Percentiles rank a stretch among this genome's conserved stretches.
Conservation (phyloP, 1,140 invertebrate species). For the Formica exsecta region DNA sequence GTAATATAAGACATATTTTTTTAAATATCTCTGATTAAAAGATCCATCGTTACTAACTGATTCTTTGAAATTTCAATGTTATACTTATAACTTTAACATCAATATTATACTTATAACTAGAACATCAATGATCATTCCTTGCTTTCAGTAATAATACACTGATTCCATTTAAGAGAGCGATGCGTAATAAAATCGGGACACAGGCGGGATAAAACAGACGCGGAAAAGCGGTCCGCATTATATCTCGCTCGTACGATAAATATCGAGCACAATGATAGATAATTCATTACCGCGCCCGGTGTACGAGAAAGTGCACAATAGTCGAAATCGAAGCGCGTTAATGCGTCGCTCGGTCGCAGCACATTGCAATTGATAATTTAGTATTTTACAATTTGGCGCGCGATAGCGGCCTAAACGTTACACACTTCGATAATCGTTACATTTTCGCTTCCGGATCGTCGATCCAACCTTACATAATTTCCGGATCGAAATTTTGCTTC, state of each 20-base stretch:
- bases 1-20: too few relatives aligned
- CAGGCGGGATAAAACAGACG: not conserved
- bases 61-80: too few relatives aligned
- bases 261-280: constrained; percentile 43
- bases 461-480: not conserved
- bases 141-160: not conserved
- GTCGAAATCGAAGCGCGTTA: constrained; percentile 56
- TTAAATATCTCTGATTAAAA: too few relatives aligned
- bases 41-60: too few relatives aligned
- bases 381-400: constrained; percentile 48
- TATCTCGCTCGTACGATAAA: constrained; percentile 26
- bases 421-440: constrained; percentile 44
- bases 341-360: constrained; percentile 25
- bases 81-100: too few relatives aligned
- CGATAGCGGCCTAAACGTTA: constrained; percentile 41
- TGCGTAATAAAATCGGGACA: not conserved
- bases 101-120: too few relatives aligned
- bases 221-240: constrained; percentile 8
- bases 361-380: constrained; percentile 58
- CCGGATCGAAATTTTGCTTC: too few relatives aligned
- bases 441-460: constrained; percentile 42
- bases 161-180: too few relatives aligned
- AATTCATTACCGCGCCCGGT: constrained; percentile 36
- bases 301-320: constrained; percentile 54
- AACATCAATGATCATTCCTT: too few relatives aligned